A percentile compares a stretch with the other conserved stretches of the same genome.
Conservation (phyloP, 2,888 invertebrate genomes). For the Meteorus cinctellus region DNA sequence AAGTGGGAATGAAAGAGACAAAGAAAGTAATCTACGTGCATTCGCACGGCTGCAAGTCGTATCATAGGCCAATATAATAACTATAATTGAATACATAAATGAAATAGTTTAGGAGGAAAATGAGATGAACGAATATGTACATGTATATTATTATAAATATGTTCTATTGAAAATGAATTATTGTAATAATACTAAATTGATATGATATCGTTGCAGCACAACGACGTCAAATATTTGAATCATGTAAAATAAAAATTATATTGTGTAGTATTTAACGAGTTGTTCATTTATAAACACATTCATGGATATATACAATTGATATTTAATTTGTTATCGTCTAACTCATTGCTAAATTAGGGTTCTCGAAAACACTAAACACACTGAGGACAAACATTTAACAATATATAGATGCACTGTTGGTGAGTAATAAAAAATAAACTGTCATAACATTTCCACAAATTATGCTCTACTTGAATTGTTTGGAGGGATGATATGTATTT, state of each 20-base stretch:
- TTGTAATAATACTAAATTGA: slow-evolving; percentile 65
- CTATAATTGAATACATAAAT: slow-evolving; percentile 60
- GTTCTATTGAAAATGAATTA: slow-evolving; percentile 66
- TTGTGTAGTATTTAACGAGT: slow-evolving; percentile 61
- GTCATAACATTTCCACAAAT: neutral
- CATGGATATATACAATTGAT: neutral
- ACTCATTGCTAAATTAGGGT: too few relatives aligned
- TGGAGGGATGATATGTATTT: neutral
- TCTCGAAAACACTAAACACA: too few relatives aligned
- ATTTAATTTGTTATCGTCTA: too few relatives aligned
- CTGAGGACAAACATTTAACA: neutral
- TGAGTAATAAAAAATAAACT: slow-evolving; percentile 21
- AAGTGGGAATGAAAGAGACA: slow-evolving; percentile 12
- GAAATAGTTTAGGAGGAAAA: slow-evolving; percentile 52
- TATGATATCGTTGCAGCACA: slow-evolving; percentile 20
- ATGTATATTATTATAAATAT: slow-evolving; percentile 72
- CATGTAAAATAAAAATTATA: slow-evolving; percentile 70
- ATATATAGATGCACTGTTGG: slow-evolving; percentile 17
- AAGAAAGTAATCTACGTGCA: slow-evolving; percentile 16
- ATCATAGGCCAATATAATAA: slow-evolving; percentile 61
- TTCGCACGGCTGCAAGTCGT: slow-evolving; percentile 56
- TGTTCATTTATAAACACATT: slow-evolving; percentile 25
- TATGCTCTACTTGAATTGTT: neutral
- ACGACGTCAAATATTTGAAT: slow-evolving; percentile 48
- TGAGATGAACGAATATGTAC: slow-evolving; percentile 63